Conservation (phyloP, 2,113 vertebrate species). For the Leucopternis melanops region DNA sequence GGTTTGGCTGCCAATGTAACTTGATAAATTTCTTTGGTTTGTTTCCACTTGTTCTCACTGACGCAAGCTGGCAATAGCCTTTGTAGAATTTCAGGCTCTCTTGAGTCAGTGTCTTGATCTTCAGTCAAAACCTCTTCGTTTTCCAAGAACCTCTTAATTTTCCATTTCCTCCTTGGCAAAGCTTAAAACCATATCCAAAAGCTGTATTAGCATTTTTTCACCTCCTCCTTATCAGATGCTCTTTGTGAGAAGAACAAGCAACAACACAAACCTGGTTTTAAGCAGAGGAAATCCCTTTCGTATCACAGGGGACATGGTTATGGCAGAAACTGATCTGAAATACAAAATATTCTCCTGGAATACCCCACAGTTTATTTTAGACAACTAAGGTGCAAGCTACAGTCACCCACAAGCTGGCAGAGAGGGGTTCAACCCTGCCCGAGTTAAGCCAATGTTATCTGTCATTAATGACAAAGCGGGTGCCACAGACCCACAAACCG, state of each 20-base stretch:
- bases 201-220: no score
- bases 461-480: neutral
- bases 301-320: neutral
- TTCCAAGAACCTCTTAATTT: no score
- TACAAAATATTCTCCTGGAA: neutral
- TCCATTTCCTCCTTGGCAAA: no score
- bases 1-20: no score
- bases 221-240: neutral
- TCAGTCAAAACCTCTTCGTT: no score
- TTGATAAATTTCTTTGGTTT: no score
- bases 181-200: no score
- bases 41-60: no score
- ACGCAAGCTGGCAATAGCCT: no score
- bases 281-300: neutral
- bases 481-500: no score
- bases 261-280: neutral
- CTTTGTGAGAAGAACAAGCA: neutral
- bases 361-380: neutral
- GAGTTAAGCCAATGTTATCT: rapidly evolving
- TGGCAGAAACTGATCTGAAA: neutral
- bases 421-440: neutral
- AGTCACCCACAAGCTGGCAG: neutral
- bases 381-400: neutral
- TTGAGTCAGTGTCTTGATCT: no score
- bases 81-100: no score